Evolutionary conservation across 2,113 vertebrate genomes (phyloP), one percentile per base, ranked within the genome.

Genomic region (Charina bottae): DNA sequence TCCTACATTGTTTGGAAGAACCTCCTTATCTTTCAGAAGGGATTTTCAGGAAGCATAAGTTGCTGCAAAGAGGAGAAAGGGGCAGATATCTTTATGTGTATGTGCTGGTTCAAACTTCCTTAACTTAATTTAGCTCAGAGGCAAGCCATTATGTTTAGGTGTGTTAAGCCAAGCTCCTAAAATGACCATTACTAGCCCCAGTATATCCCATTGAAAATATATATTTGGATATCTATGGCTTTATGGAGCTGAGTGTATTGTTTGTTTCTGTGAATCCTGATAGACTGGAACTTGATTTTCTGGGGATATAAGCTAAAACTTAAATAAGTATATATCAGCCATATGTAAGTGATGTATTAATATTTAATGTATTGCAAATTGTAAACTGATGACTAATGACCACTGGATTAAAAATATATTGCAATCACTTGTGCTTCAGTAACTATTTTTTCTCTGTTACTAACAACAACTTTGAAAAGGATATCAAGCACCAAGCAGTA

Each of bases 291-390:
- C 4, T 49, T 23, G 15, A 8, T 60, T 93, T 94, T 93, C 95
- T 95, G 28, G 95, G 89, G 26, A 93, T 93, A 0, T 49, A 90
- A 93, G 11, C 54, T 83, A 60, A 2, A 92, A 94, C 1, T 93
- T 88, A 87, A 92, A 59, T 90, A 93, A 33, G 6, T 90, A 46
- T 49, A 6, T 92, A 85, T 94, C 87, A 90, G 86, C 12, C 58
- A 26, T 87, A 42, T 9, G 3, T 85, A 94, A 95, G 94, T 93
- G 94, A 94, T 93, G 95, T 85, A 53, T 68, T 84, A 21, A 28
- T 94, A 8, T 93, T 97, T 97, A 94, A 96, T 93, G 96, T 96
- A 96, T 96, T 95, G 72, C 6, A 92, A 92, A 92, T 55, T 87
- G 21, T 87, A 86, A 90, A 87, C 68, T 33, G 88, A 88, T 56